phyloP scores from a whole-genome alignment of 2,797 vertebrate species.

The Catharus ustulatus region DNA sequence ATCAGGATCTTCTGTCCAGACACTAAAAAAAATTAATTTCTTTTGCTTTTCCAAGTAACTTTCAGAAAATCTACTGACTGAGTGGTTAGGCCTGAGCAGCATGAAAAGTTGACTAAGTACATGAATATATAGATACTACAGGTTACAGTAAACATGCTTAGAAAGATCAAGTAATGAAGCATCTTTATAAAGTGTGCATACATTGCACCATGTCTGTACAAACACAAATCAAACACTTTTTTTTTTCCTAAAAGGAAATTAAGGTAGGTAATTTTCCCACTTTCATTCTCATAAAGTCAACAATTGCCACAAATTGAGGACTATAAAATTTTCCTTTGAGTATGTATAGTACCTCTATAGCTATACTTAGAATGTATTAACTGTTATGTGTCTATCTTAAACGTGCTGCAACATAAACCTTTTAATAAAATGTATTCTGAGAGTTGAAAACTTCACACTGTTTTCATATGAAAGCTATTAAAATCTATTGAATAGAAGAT shows the following conservation, averaged over 20 bases:
- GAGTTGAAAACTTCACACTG: neutral
- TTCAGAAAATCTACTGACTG: neutral
- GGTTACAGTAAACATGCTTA: neutral
- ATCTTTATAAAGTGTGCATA: neutral
- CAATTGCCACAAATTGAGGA: neutral
- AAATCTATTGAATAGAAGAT: neutral
- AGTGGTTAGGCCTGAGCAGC: neutral
- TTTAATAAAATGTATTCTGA: neutral
- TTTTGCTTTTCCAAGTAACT: neutral
- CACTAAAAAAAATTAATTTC: neutral
- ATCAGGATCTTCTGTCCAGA: neutral
- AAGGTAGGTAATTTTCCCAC: neutral
- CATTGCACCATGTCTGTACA: neutral
- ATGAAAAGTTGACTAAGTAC: neutral
- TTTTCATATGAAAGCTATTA: neutral
- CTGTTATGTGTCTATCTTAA: neutral
- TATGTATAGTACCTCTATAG: neutral
- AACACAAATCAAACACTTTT: neutral
- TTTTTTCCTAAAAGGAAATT: neutral
- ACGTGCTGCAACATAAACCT: neutral
- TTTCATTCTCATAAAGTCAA: neutral
- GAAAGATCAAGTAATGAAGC: neutral
- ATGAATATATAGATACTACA: neutral
- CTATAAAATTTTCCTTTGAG: neutral
- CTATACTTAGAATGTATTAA: neutral